Conservation (phyloP, 1,140 invertebrate genomes). For the Eulimnadia texana region DNA sequence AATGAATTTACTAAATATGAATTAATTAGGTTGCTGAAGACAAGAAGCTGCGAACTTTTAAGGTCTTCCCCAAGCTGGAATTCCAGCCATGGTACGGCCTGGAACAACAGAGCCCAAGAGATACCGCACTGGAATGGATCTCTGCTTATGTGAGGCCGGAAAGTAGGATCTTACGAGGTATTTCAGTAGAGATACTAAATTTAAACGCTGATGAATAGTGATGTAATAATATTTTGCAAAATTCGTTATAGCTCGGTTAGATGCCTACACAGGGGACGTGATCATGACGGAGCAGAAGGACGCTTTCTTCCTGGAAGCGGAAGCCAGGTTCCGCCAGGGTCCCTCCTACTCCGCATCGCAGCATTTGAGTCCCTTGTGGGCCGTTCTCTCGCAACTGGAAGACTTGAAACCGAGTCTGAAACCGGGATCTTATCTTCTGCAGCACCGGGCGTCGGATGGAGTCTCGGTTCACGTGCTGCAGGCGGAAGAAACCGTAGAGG, state of each 20-base stretch:
- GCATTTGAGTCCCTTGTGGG: not conserved
- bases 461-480: not conserved
- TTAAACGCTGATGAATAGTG: too few relatives aligned
- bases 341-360: not conserved
- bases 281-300: conserved; percentile 2
- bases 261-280: conserved; percentile 1
- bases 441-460: not conserved
- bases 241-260: not conserved
- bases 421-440: not conserved
- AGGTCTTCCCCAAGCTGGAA: conserved; percentile 4
- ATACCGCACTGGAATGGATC: conserved; percentile 2
- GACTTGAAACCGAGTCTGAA: not conserved
- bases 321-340: conserved; percentile 1
- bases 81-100: conserved; percentile 4
- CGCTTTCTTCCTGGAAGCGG: not conserved
- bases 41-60: not conserved
- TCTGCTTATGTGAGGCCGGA: not conserved
- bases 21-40: not conserved
- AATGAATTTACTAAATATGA: not conserved
- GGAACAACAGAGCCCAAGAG: not conserved
- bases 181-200: not conserved
- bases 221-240: not conserved
- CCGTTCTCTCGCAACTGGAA: not conserved
- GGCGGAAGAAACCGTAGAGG: not conserved
- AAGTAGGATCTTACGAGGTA: not conserved